Percentiles rank a stretch among this genome's conserved stretches.
phyloP scores from a whole-genome alignment of 2,113 vertebrate genomes.

The Spermophilus dauricus region DNA sequence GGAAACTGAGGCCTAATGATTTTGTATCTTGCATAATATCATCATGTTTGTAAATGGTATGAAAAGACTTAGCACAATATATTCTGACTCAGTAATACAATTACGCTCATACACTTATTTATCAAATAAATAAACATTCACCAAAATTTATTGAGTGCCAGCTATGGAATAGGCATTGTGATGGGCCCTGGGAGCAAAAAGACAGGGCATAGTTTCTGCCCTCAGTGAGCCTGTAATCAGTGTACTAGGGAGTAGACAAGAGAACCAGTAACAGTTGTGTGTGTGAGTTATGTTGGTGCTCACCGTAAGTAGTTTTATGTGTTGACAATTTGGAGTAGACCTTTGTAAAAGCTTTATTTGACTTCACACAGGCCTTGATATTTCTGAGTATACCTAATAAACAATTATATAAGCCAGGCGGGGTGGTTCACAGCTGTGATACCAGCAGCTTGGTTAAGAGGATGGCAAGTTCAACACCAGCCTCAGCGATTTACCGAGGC shows the following conservation, averaged over 20 bases:
- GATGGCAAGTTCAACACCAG: too few species aligned
- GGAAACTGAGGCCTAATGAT: not conserved
- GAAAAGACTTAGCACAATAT: not conserved
- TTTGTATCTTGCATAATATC: not conserved
- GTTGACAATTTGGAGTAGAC: not conserved
- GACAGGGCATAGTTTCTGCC: not conserved
- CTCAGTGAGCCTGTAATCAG: not conserved
- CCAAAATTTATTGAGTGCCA: not conserved
- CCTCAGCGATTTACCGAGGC: too few species aligned
- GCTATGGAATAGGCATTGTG: not conserved
- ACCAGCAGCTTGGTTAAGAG: too few species aligned
- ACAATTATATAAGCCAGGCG: not conserved
- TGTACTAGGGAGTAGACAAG: not conserved
- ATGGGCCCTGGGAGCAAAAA: not conserved
- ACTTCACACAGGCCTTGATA: not conserved
- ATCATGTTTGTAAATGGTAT: not conserved
- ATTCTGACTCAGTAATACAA: not conserved
- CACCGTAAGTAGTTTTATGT: not conserved
- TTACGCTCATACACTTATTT: not conserved
- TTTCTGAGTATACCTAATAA: conserved; percentile 16
- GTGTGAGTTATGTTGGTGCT: not conserved
- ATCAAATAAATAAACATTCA: not conserved
- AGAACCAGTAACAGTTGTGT: not conserved
- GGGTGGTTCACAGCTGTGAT: too few species aligned
- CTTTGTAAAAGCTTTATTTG: not conserved